Evolutionary conservation across 2,113 vertebrate species (phyloP), one percentile per base, ranked within the genome.

Genomic region (Spermophilus dauricus): DNA sequence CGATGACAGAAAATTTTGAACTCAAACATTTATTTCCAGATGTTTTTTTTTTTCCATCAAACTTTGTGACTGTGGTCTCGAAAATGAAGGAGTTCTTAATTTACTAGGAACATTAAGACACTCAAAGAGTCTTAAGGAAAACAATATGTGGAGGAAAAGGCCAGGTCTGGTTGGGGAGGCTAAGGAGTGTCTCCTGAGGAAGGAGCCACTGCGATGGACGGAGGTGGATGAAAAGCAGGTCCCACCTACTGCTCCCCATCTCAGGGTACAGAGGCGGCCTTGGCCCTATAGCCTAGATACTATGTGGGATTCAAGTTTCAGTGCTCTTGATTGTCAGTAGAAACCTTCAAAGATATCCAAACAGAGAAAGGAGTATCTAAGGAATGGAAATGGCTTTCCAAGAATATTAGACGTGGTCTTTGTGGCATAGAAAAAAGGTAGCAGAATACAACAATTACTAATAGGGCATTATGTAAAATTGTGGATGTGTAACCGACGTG

Each of bases 371-470:
- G 24, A 78, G 42, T 69, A 75, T 51, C 42, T 86, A 63, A 32
- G 34, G 28, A 96, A 39, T 67, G 5, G 32, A 0, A 45, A 78
- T 73, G 8, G 1, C 78, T 92, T 97, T 93, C 56, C 3, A 95
- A 91, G 48, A 73, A 83, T 95, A 86, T 51, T 86, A 58, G 94
- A n/a, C 9, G 61, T 70, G n/a, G 1, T 83, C 96, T 96, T 94
- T 51, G 20, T 73, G n/a, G 4, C 28, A 61, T 89, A 73, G 85
- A 2, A 86, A n/a, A n/a, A n/a, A n/a, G n/a, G n/a, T n/a, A n/a
- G n/a, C n/a, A n/a, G n/a, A n/a, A n/a, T n/a, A n/a, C n/a, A n/a
- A n/a, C n/a, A n/a, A n/a, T n/a, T n/a, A n/a, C n/a, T n/a, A n/a
- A n/a, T n/a, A n/a, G n/a, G n/a, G n/a, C n/a, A n/a, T n/a, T n/a